Evolutionary conservation across 2,113 vertebrate species (phyloP), one percentile per base, ranked within the genome.

Genomic region (Nothocercus nigrocapillus): DNA sequence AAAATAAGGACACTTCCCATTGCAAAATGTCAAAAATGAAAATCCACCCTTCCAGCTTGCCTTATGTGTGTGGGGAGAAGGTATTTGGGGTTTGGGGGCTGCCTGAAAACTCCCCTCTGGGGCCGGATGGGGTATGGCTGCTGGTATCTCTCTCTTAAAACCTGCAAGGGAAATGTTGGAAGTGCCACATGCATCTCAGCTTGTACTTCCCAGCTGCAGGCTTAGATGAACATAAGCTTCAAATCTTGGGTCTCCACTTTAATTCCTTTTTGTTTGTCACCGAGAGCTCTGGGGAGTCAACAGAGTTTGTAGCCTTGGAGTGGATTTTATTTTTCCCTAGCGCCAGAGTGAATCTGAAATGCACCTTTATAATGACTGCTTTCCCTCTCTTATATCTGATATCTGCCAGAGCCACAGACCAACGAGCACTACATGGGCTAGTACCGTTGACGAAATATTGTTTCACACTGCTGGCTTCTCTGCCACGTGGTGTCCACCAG

Each of bases 181-280:
- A 76, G 76, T 17, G 34, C 38, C 22, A 10, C 0, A 0, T 36
- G 67, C 6, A 17, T 28, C 38, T 87, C 5, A 0, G 28, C 70
- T 64, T 72, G 27, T 44, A 36, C 64, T 91, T 61, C 28, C 8
- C 64, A 45, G 42, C 49, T 0, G 0, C 38, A 19, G 54, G 25
- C 51, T 85, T 82, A 82, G 53, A 62, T 69, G 61, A 80, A 62
- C 30, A 30, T 45, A 40, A 49, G 21, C 63, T 6, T 45, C 62
- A 73, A 85, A 85, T 27, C 77, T 80, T 51, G 54, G 75, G 40
- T 70, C 75, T 36, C 72, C 74, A 15, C 47, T 88, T 85, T 85
- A 95, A 90, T 88, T 75, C 72, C 8, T 66, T 83, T 80, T 40
- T 63, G 54, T 93, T 32, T 82, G 30, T 54, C 44, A 63, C 49